Conservation (phyloP, 1,140 invertebrate genomes). For the Atta texana region DNA sequence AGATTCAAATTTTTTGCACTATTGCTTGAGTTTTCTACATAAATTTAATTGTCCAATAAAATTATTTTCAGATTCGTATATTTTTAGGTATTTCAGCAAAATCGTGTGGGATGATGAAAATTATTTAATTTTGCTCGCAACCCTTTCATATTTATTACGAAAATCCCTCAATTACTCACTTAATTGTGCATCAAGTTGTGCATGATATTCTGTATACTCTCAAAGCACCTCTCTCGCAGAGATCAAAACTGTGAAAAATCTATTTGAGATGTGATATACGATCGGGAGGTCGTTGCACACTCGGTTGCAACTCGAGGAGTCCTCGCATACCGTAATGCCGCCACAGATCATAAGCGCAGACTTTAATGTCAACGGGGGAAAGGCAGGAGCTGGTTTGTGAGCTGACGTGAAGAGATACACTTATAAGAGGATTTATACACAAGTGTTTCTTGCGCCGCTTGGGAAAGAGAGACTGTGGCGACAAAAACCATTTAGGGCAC, state of each 20-base stretch:
- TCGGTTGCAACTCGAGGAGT: constrained; percentile 26
- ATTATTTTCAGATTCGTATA: no score
- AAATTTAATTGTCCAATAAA: no score
- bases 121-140: neutral
- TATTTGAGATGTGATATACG: constrained; percentile 11
- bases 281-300: neutral
- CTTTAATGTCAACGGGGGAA: constrained; percentile 67
- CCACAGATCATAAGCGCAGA: constrained; percentile 62
- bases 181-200: neutral
- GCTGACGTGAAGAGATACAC: constrained; percentile 27
- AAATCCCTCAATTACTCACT: neutral
- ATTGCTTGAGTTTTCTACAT: no score
- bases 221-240: neutral
- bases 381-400: constrained; percentile 57
- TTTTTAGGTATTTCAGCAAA: no score
- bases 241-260: constrained; percentile 1
- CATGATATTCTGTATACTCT: neutral
- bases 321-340: constrained; percentile 27
- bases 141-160: neutral
- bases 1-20: no score
- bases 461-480: no score
- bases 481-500: neutral
- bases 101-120: neutral
- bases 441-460: constrained; percentile 20
- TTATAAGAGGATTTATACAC: constrained; percentile 52